Evolutionary conservation across 2,797 vertebrate species (phyloP).

Genomic region (Melanotaenia parkinsoni): DNA sequence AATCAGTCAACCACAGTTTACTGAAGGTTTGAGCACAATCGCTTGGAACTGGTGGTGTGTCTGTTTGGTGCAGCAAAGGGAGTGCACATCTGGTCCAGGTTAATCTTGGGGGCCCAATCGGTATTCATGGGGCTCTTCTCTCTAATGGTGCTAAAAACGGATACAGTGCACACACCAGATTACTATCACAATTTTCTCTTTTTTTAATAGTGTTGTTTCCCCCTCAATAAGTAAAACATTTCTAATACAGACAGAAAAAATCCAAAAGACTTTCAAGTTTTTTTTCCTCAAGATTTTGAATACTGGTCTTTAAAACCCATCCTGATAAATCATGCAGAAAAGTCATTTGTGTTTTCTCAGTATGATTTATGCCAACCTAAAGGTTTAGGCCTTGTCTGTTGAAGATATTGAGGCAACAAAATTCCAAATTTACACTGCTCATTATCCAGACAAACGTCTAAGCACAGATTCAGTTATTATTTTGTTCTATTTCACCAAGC

Average conservation of each 20-base stretch:
- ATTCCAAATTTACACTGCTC: neutral
- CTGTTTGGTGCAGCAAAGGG: slow-evolving; percentile 42
- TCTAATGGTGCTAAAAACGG: slow-evolving; percentile 76
- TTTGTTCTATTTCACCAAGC: neutral
- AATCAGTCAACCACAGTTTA: slow-evolving; percentile 44
- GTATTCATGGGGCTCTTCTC: slow-evolving; percentile 67
- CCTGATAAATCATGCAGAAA: neutral
- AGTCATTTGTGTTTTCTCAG: slow-evolving; percentile 16
- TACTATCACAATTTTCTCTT: slow-evolving; percentile 28
- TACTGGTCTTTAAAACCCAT: neutral
- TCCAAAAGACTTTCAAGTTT: no score
- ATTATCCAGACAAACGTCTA: no score
- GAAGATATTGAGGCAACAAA: neutral
- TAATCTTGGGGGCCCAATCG: slow-evolving; percentile 65
- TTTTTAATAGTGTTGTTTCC: neutral
- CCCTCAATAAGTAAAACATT: neutral
- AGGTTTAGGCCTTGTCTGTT: neutral
- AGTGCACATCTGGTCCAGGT: slow-evolving; percentile 79
- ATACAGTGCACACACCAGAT: slow-evolving; percentile 51
- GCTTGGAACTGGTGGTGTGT: slow-evolving; percentile 37
- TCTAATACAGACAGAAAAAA: no score
- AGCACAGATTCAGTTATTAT: neutral
- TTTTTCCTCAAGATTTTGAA: neutral
- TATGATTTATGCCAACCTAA: neutral
- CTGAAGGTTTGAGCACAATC: slow-evolving; percentile 37